Base-by-base conservation (phyloP, 2,797 vertebrate species). In the Agapornis canus region DNA sequence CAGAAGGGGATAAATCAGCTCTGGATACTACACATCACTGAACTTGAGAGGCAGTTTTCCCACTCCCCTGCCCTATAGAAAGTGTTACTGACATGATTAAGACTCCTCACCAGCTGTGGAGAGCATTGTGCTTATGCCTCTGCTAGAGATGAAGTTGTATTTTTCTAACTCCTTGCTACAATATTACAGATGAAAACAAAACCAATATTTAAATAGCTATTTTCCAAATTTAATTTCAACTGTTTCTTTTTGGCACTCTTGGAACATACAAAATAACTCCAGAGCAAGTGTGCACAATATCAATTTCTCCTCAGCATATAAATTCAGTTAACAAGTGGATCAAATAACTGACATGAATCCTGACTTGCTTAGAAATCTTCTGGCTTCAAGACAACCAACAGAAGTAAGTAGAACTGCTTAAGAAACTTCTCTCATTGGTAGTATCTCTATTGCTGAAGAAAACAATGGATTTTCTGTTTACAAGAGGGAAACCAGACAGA, bases 151-250 rank as follows among this genome's bases (percentile, higher is more conserved):
- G 25, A 76, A 95, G 80, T 32, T 7, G 0, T 10, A 54, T 87
- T 91, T 89, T 66, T 43, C 47, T 66, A 72, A 86, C 49, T 68
- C 87, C 69, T 63, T 87, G 52, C 68, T 61, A 32, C 43, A 92
- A 7, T 42, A 82, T 43, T 59, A 72, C 57, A 76, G 70, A 73
- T 68, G 78, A 80, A 94, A 93, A 82, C 31, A 70, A 17, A 80
- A 48, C 51, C 47, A 89, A 29, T 60, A 87, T 90, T 91, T 83
- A 92, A 92, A 93, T 69, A 43, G 47, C 37, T 80, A 12, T 72
- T 89, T 72, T 71, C 72, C 84, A 91, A 75, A 93, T 83, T 92
- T 45, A 57, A 78, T 87, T 87, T 39, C 40, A 81, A 72, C 31
- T 18, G 25, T 56, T 92, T 65, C 61, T 11, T 93, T 63, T 42